Conservation (phyloP, 2,797 vertebrate species). For the Urocyon cinereoargenteus region DNA sequence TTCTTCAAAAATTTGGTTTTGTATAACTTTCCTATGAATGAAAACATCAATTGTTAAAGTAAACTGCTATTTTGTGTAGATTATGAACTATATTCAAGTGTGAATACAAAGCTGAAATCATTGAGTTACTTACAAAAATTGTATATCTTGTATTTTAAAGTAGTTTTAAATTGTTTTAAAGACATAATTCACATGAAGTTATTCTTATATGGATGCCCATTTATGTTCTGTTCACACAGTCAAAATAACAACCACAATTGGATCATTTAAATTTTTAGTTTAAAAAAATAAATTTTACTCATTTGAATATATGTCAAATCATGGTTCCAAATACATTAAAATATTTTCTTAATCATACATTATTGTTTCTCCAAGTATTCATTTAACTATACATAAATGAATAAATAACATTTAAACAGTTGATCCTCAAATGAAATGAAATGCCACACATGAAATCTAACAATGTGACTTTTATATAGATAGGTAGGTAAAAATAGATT, state of each 20-base stretch:
- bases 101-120: slow-evolving; percentile 9
- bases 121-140: slow-evolving; percentile 17
- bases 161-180: slow-evolving; percentile 51
- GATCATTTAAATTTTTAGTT: slow-evolving; percentile 43
- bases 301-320: slow-evolving; percentile 43
- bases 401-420: slow-evolving; percentile 54
- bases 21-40: slow-evolving; percentile 42
- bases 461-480: slow-evolving; percentile 51
- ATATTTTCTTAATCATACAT: slow-evolving; percentile 54
- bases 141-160: slow-evolving; percentile 47
- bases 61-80: slow-evolving; percentile 45
- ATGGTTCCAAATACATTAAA: slow-evolving; percentile 47
- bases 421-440: slow-evolving; percentile 62
- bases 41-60: slow-evolving; percentile 55
- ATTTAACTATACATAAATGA: slow-evolving; percentile 64
- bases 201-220: slow-evolving; percentile 36
- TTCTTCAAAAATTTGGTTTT: slow-evolving; percentile 63
- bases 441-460: slow-evolving; percentile 30
- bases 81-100: slow-evolving; percentile 46
- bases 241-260: slow-evolving; percentile 53
- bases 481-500: slow-evolving; percentile 5
- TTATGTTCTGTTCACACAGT: background rate
- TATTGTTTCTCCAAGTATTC: slow-evolving; percentile 44
- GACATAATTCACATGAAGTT: slow-evolving; percentile 41
- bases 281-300: slow-evolving; percentile 51